Percentiles rank a stretch among this genome's conserved stretches.
Conservation (phyloP, 2,797 vertebrate species). For the Mycteria americana region DNA sequence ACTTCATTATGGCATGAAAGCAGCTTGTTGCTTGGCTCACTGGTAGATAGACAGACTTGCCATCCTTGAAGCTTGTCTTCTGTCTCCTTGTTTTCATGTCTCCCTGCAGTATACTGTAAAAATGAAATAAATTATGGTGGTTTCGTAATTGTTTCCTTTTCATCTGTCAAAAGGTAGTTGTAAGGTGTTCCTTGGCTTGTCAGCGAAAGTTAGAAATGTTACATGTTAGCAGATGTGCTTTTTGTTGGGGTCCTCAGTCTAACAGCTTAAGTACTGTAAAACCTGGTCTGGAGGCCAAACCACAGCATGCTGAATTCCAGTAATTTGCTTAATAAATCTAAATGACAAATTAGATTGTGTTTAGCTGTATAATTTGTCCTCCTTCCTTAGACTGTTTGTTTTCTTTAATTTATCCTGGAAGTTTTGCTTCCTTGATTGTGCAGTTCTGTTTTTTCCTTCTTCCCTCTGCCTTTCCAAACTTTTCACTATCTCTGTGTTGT, state of each 20-base stretch:
- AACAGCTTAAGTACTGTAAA: not conserved
- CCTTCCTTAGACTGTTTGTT: not conserved
- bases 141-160: not conserved
- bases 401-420: not conserved
- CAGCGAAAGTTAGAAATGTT: not conserved
- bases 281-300: not conserved
- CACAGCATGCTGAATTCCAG: not conserved
- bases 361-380: not conserved
- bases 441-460: not conserved
- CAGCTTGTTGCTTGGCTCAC: not conserved
- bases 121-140: not conserved
- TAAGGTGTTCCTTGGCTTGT: not conserved
- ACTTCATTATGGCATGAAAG: not conserved
- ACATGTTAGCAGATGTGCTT: not conserved
- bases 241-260: not conserved
- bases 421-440: not conserved
- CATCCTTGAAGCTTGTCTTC: not conserved
- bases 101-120: not conserved
- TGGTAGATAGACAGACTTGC: not conserved
- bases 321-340: not conserved
- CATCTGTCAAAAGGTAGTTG: not conserved
- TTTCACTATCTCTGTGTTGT: not conserved
- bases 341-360: not conserved
- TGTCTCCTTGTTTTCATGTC: not conserved
- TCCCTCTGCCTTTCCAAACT: not conserved